Percentiles rank a stretch among this genome's conserved stretches.
These are phyloP conservation scores for Catamblyrhynchus diadema DNA, from an alignment of 2,797 vertebrate genomes.

Conservation along the genomic window DNA sequence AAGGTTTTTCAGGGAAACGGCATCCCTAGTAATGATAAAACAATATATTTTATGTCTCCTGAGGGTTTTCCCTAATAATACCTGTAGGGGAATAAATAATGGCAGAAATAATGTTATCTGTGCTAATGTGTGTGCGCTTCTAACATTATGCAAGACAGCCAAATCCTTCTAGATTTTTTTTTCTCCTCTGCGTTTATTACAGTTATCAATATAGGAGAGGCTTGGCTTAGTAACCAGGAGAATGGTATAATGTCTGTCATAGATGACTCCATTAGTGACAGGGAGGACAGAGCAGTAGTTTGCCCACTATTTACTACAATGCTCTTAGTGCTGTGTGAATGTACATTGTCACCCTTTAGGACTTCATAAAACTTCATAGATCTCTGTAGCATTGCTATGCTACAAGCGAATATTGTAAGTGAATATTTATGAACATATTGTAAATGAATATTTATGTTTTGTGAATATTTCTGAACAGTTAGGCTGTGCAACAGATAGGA, in stretches of 20 bases:
- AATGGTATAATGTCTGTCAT: not conserved
- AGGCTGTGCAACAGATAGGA: not conserved
- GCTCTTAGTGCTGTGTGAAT: not conserved
- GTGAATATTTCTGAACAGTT: not conserved
- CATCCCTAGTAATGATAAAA: not conserved
- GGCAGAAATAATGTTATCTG: not conserved
- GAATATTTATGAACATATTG: no score
- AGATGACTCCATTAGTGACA: not conserved
- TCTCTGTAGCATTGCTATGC: not conserved
- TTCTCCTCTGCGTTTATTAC: not conserved
- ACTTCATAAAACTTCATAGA: not conserved
- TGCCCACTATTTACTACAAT: not conserved
- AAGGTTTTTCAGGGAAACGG: not conserved
- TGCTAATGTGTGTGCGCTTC: not conserved
- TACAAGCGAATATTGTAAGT: no score
- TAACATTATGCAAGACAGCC: not conserved
- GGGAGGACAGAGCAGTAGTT: not conserved
- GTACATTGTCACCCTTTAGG: not conserved
- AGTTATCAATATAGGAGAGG: not conserved
- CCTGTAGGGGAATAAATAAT: not conserved
- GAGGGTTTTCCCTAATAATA: not conserved
- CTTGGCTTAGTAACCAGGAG: not conserved
- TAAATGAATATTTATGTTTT: no score
- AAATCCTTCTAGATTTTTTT: not conserved
- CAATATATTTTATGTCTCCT: not conserved